Percentiles rank a stretch among this genome's conserved stretches.
Conservation (phyloP, 2,888 invertebrate genomes). For the Drosophila lacicola region DNA sequence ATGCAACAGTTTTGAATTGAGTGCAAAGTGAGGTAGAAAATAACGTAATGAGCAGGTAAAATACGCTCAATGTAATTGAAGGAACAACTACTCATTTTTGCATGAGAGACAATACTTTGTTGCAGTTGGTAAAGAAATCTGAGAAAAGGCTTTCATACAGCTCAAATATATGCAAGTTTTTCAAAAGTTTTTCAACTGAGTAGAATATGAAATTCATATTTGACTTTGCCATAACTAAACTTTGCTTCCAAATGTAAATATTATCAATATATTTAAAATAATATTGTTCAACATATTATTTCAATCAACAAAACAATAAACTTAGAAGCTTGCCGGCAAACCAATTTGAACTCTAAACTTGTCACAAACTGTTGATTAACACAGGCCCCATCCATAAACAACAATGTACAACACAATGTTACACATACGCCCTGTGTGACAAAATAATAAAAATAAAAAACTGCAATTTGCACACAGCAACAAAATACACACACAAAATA, state of each 20-base stretch:
- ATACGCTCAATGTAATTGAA: neutral
- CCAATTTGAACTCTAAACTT: constrained; percentile 18
- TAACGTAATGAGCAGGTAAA: neutral
- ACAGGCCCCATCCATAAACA: constrained; percentile 1
- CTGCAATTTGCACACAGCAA: constrained; percentile 29
- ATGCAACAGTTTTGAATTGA: constrained; percentile 10
- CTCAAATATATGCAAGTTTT: neutral
- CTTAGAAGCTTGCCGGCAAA: neutral
- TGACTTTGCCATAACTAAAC: neutral
- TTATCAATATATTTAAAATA: neutral
- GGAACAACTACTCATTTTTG: neutral
- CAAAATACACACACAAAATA: constrained; percentile 21
- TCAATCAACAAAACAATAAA: neutral
- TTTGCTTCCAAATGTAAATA: neutral
- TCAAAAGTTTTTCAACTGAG: too few species aligned
- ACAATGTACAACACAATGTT: constrained; percentile 28
- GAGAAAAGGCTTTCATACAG: neutral
- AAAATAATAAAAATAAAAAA: constrained; percentile 35
- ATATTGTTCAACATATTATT: constrained; percentile 6
- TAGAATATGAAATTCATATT: neutral
- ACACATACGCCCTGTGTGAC: constrained; percentile 42
- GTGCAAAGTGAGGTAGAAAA: neutral
- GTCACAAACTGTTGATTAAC: constrained; percentile 39
- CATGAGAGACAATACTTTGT: neutral
- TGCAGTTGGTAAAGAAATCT: neutral